Evolutionary conservation across 2,888 invertebrate genomes (phyloP).

Genomic region (Polia nebulosa): DNA sequence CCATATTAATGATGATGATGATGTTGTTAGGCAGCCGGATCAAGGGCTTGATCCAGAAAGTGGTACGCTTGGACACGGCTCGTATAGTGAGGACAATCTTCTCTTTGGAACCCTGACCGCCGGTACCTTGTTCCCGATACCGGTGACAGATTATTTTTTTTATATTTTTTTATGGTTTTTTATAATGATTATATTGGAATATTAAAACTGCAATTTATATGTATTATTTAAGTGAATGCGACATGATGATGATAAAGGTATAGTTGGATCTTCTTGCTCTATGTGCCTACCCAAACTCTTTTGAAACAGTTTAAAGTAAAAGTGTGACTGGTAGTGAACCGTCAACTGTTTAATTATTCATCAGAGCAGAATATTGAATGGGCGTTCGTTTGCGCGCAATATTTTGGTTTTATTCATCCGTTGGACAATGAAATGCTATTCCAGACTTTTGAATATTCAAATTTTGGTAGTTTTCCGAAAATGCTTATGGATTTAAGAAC

Average conservation of each 20-base stretch:
- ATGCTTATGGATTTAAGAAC: slow-evolving; percentile 27
- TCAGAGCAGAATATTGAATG: slow-evolving; percentile 63
- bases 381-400: slow-evolving; percentile 57
- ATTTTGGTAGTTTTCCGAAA: slow-evolving; percentile 35
- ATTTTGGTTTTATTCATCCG: slow-evolving; percentile 60
- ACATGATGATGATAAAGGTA: background rate
- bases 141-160: too few relatives aligned
- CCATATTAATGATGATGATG: background rate
- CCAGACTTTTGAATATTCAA: slow-evolving; percentile 52
- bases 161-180: too few relatives aligned
- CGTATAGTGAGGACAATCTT: too few relatives aligned
- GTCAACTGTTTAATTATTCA: slow-evolving; percentile 69
- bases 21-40: too few relatives aligned
- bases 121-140: too few relatives aligned
- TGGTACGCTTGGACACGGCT: too few relatives aligned
- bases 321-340: slow-evolving; percentile 35
- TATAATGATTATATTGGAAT: too few relatives aligned
- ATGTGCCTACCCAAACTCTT: background rate
- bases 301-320: slow-evolving; percentile 13
- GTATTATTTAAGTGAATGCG: too few relatives aligned
- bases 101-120: too few relatives aligned
- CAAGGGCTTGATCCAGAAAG: too few relatives aligned
- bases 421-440: slow-evolving; percentile 55
- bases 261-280: slow-evolving; percentile 8
- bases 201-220: too few relatives aligned